Percentiles rank a stretch among this genome's conserved stretches.
These are phyloP conservation scores for Oryctes rhinoceros DNA, from an alignment of 1,140 invertebrate genomes.

Conservation along the genomic window DNA sequence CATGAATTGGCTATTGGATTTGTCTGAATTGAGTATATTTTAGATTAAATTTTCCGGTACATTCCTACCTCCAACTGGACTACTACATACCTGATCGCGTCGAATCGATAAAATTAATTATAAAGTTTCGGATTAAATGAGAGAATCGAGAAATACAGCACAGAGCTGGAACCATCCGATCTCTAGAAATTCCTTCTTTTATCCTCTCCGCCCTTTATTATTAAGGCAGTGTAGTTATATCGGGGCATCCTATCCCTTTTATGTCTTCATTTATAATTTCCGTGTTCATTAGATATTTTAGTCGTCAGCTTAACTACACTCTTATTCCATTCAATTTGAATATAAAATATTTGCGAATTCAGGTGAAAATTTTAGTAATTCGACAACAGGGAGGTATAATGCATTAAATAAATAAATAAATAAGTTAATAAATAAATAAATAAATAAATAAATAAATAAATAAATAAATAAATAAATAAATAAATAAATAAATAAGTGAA, in stretches of 20 bases:
- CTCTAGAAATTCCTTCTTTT: constrained; percentile 14
- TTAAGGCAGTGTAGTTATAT: not conserved
- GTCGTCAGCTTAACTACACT: not conserved
- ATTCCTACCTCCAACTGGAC: not conserved
- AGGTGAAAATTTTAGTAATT: not conserved
- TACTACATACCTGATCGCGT: not conserved
- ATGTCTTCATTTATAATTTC: constrained; percentile 1
- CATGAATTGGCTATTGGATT: not conserved
- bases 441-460: no score
- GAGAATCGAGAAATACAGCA: constrained; percentile 1
- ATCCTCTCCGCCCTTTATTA: not conserved
- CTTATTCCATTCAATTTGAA: not conserved
- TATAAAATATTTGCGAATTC: constrained; percentile 1
- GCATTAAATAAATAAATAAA: no score
- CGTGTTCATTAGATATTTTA: constrained; percentile 1
- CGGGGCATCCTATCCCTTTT: not conserved
- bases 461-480: no score
- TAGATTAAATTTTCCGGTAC: not conserved
- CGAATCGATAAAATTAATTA: constrained; percentile 5
- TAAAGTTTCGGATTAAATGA: constrained; percentile 10
- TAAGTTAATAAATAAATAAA: no score
- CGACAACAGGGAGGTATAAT: not conserved
- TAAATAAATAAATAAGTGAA: no score
- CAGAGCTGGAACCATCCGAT: not conserved
- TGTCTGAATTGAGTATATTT: not conserved